These are phyloP conservation scores for Azorinus chamasolen DNA, from an alignment of 2,888 invertebrate species.

Conservation along the genomic window DNA sequence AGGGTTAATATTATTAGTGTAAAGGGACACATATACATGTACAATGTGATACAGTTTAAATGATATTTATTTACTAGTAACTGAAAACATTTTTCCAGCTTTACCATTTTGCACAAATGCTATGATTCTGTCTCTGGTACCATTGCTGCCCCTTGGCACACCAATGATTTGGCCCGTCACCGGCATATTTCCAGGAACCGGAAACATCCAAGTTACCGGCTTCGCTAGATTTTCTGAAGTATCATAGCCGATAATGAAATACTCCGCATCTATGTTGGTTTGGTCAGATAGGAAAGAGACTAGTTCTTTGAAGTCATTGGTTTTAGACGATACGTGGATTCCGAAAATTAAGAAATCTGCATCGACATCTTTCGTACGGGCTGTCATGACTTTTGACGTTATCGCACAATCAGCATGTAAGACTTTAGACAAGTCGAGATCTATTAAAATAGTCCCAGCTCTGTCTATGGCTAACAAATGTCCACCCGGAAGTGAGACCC, in stretches of 20 bases:
- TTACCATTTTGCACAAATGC: conserved; percentile 40
- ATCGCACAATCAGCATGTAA: conserved; percentile 47
- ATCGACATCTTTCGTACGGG: conserved; percentile 19
- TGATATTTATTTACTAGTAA: conserved; percentile 17
- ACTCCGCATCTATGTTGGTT: not conserved
- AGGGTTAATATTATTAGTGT: too few species aligned
- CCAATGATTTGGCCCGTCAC: conserved; percentile 65
- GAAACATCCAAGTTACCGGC: conserved; percentile 61
- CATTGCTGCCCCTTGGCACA: conserved; percentile 12
- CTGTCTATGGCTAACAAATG: conserved; percentile 39
- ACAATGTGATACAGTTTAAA: too few species aligned
- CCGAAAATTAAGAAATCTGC: conserved; percentile 56
- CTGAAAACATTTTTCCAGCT: conserved; percentile 44
- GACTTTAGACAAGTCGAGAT: conserved; percentile 32
- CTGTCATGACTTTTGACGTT: conserved; percentile 44
- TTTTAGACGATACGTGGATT: conserved; percentile 25
- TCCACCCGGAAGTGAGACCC: conserved; percentile 43
- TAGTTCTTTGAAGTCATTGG: conserved; percentile 23
- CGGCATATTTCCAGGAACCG: conserved; percentile 51
- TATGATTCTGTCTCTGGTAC: conserved; percentile 30
- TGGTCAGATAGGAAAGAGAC: conserved; percentile 9
- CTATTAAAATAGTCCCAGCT: conserved; percentile 35
- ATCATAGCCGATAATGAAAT: conserved; percentile 46
- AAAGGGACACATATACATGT: too few species aligned
- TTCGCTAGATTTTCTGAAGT: conserved; percentile 38